Evolutionary conservation across 2,888 invertebrate species (phyloP).

Genomic region (Asteroscopus sphinx): DNA sequence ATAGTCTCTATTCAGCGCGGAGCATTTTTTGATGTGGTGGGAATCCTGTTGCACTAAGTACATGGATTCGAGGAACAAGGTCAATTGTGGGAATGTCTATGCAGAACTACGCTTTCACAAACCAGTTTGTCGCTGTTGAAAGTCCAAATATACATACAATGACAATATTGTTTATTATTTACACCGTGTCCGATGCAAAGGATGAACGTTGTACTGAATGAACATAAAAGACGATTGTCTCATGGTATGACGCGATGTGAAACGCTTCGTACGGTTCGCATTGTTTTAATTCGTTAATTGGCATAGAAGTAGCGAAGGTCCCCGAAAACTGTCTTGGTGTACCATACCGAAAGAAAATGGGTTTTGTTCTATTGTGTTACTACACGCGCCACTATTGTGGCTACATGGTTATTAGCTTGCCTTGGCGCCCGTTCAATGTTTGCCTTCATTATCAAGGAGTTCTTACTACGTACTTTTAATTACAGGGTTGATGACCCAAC

Average conservation of each 20-base stretch:
- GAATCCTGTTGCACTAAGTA: slow-evolving; percentile 37
- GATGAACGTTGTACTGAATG: slow-evolving; percentile 57
- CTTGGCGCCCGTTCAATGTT: slow-evolving; percentile 35
- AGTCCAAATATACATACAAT: slow-evolving; percentile 63
- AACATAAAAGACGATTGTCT: slow-evolving; percentile 67
- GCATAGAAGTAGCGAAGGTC: slow-evolving; percentile 59
- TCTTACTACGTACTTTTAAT: slow-evolving; percentile 31
- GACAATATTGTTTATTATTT: slow-evolving; percentile 64
- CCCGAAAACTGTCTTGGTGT: slow-evolving; percentile 41
- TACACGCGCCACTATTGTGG: slow-evolving; percentile 22
- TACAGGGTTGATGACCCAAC: slow-evolving; percentile 39
- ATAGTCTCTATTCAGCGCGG: slow-evolving; percentile 28
- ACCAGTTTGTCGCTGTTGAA: slow-evolving; percentile 41
- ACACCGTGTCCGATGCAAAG: slow-evolving; percentile 62
- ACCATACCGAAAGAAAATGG: slow-evolving; percentile 49
- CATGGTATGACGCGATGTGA: slow-evolving; percentile 62
- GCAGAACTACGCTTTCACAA: slow-evolving; percentile 49
- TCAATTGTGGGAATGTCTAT: slow-evolving; percentile 18
- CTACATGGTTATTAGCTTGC: slow-evolving; percentile 49
- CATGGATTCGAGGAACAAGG: slow-evolving; percentile 28
- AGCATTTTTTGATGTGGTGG: slow-evolving; percentile 13
- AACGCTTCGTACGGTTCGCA: slow-evolving; percentile 65
- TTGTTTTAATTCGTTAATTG: slow-evolving; percentile 68
- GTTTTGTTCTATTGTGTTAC: slow-evolving; percentile 59
- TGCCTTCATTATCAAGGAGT: slow-evolving; percentile 34